Conservation (phyloP, 2,797 vertebrate species). For the Botia kubotai region DNA sequence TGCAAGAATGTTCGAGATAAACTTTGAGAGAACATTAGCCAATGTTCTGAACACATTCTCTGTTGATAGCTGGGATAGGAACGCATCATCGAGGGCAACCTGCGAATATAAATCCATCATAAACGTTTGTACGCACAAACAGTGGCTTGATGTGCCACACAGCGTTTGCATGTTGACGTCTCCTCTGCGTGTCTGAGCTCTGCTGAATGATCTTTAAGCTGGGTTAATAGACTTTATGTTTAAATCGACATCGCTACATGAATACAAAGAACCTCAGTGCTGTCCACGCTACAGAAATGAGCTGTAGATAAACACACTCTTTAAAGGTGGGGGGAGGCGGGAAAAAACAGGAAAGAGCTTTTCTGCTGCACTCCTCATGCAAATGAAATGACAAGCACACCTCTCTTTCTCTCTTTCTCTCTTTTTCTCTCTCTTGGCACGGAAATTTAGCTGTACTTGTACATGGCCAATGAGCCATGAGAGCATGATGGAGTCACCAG, state of each 20-base stretch:
- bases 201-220: conserved; percentile 48
- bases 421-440: conserved; percentile 13
- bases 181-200: conserved; percentile 24
- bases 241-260: conserved; percentile 15
- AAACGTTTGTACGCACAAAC: not conserved
- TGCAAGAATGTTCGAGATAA: too few species aligned
- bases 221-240: conserved; percentile 45
- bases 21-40: too few species aligned
- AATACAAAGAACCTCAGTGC: conserved; percentile 32
- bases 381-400: conserved; percentile 38
- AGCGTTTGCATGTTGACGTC: conserved; percentile 17
- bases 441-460: conserved; percentile 36
- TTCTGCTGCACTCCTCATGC: conserved; percentile 34
- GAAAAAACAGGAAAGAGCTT: not conserved
- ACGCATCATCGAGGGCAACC: too few species aligned
- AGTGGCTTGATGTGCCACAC: conserved; percentile 14
- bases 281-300: conserved; percentile 18
- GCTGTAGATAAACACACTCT: conserved; percentile 20
- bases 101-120: too few species aligned
- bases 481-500: conserved; percentile 67
- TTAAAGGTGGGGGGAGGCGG: not conserved
- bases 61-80: too few species aligned
- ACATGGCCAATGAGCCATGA: conserved; percentile 51
- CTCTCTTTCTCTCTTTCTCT: conserved; percentile 1
- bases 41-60: too few species aligned